phyloP scores from a whole-genome alignment of 2,797 vertebrate species.

The Glyptemys insculpta region DNA sequence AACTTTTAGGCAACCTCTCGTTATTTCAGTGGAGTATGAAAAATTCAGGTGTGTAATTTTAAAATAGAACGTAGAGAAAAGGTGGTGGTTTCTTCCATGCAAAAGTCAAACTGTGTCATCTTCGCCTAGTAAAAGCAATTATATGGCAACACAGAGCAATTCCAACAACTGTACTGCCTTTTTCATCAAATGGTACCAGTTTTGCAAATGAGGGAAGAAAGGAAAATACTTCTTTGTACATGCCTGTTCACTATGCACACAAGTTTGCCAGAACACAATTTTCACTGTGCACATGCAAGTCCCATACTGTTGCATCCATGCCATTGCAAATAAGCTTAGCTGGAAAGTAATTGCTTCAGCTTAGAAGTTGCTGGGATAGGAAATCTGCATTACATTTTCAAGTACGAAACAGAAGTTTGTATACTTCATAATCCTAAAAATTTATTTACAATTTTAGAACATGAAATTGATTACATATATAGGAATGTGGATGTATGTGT shows the following conservation, averaged over 20 bases:
- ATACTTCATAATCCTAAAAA: background rate
- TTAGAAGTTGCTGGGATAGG: background rate
- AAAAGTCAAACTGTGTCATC: background rate
- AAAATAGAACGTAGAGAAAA: background rate
- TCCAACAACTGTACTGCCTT: background rate
- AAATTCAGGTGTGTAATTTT: background rate
- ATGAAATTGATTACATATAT: background rate
- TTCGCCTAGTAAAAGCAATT: background rate
- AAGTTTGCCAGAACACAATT: background rate
- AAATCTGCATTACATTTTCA: background rate
- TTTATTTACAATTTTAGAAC: constrained; percentile 46
- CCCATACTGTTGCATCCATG: background rate
- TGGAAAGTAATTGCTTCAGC: background rate
- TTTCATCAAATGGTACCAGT: background rate
- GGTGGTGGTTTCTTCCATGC: background rate
- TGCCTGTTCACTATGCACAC: background rate
- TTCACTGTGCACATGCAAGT: background rate
- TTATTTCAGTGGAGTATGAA: background rate
- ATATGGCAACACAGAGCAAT: background rate
- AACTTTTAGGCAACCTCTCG: background rate
- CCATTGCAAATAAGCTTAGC: background rate
- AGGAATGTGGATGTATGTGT: constrained; percentile 4
- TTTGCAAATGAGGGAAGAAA: background rate
- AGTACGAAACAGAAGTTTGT: background rate
- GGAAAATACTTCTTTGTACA: rapidly evolving